A percentile compares a stretch with the other conserved stretches of the same genome.
Conservation (phyloP, 1,140 invertebrate genomes). For the Gonatopus flavifemur region DNA sequence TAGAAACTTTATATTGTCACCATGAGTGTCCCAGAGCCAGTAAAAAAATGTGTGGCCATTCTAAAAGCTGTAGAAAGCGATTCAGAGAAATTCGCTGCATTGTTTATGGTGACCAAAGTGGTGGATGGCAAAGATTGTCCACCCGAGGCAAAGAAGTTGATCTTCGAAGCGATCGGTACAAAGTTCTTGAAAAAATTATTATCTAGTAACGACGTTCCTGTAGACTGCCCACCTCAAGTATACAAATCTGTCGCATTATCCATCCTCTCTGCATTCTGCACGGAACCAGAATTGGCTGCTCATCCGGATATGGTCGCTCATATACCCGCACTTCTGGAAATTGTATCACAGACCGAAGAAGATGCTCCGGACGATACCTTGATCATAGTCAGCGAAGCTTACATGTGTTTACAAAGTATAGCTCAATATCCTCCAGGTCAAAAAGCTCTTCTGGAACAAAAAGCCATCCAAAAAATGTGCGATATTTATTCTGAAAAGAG, state of each 20-base stretch:
- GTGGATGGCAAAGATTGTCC: slow-evolving; percentile 79
- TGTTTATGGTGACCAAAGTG: slow-evolving; percentile 88
- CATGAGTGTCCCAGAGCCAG: slow-evolving; percentile 68
- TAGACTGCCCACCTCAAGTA: slow-evolving; percentile 81
- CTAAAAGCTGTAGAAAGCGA: slow-evolving; percentile 77
- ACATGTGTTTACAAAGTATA: slow-evolving; percentile 79
- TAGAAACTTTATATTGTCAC: slow-evolving; percentile 5
- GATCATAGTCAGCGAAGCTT: slow-evolving; percentile 85
- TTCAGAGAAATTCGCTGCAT: slow-evolving; percentile 87
- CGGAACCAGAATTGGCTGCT: slow-evolving; percentile 74
- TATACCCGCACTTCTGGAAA: slow-evolving; percentile 78
- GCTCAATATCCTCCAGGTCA: slow-evolving; percentile 73
- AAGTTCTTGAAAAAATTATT: slow-evolving; percentile 80
- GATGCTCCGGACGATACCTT: slow-evolving; percentile 81
- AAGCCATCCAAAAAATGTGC: slow-evolving; percentile 77
- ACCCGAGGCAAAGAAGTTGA: slow-evolving; percentile 68
- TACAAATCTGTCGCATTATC: slow-evolving; percentile 89
- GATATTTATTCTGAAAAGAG: slow-evolving; percentile 83
- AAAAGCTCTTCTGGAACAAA: slow-evolving; percentile 72
- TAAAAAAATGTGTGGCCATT: slow-evolving; percentile 79
- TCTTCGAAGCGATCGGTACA: slow-evolving; percentile 87
- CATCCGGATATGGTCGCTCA: slow-evolving; percentile 80
- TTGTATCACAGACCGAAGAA: slow-evolving; percentile 77
- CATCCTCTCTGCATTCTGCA: slow-evolving; percentile 80
- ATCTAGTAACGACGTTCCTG: slow-evolving; percentile 71